Evolutionary conservation across 1,140 invertebrate genomes (phyloP).

Genomic region (Eupristina koningsbergeri): DNA sequence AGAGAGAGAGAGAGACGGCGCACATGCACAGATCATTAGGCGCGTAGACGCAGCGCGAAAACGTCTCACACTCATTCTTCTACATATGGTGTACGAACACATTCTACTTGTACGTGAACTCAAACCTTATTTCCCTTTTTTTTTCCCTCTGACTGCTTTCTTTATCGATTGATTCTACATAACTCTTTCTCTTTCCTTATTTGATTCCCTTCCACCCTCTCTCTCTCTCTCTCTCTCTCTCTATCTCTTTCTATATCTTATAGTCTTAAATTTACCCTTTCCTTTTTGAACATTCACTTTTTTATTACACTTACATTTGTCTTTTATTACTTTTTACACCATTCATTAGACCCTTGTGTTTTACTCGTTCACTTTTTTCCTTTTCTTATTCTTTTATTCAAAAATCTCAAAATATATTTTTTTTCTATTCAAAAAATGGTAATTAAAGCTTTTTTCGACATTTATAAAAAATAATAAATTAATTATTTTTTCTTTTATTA

Average conservation of each 20-base stretch:
- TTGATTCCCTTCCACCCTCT: too few species aligned
- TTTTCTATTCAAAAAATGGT: background rate
- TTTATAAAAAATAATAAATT: too few species aligned
- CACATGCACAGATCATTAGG: slow-evolving; percentile 49
- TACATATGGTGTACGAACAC: slow-evolving; percentile 19
- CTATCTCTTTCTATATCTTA: slow-evolving; percentile 12
- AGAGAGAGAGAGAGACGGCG: slow-evolving; percentile 21
- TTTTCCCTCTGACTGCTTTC: slow-evolving; percentile 14
- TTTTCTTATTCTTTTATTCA: background rate
- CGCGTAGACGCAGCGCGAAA: slow-evolving; percentile 47
- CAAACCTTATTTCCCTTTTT: slow-evolving; percentile 19
- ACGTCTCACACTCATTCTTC: background rate
- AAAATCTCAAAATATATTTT: background rate
- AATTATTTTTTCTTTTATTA: too few species aligned
- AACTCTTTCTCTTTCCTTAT: slow-evolving; percentile 20
- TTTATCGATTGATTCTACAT: slow-evolving; percentile 42
- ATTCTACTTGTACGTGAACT: slow-evolving; percentile 14
- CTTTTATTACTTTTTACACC: slow-evolving; percentile 6
- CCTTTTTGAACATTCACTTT: background rate
- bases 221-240: slow-evolving; percentile 11
- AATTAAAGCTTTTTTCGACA: background rate
- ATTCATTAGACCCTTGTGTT: slow-evolving; percentile 15
- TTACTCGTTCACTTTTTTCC: background rate
- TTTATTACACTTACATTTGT: slow-evolving; percentile 27
- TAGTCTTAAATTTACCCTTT: slow-evolving; percentile 39